phyloP scores from a whole-genome alignment of 2,113 vertebrate genomes.

The Nesospiza acunhae region DNA sequence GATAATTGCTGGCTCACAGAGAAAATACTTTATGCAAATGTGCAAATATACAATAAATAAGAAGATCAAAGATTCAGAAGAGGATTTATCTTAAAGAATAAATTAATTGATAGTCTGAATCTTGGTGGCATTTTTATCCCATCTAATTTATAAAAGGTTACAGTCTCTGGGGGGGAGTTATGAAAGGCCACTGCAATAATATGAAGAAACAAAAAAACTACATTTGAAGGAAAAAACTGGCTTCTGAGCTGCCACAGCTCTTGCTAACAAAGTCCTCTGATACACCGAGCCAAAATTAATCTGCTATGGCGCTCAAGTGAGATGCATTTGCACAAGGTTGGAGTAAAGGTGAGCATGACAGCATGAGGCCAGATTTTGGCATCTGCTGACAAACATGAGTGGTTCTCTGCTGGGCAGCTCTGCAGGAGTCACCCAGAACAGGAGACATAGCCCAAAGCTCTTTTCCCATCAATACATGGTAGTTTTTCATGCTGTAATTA shows the following conservation, averaged over 20 bases:
- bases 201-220: not conserved
- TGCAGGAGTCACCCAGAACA: not conserved
- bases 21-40: not conserved
- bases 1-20: not conserved
- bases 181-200: not conserved
- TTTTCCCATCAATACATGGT: not conserved
- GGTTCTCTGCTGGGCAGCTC: not conserved
- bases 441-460: not conserved
- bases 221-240: not conserved
- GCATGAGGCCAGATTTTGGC: not conserved
- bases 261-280: not conserved
- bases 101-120: not conserved
- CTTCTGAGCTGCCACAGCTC: not conserved
- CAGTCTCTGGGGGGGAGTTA: not conserved
- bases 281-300: not conserved
- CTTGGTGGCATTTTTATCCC: not conserved
- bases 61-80: constrained; percentile 13
- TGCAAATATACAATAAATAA: constrained; percentile 18
- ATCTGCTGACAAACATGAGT: not conserved
- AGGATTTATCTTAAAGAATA: constrained; percentile 12
- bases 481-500: not conserved
- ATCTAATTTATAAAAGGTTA: not conserved
- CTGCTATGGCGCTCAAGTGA: not conserved
- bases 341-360: not conserved
- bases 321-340: not conserved